Evolutionary conservation across 2,888 invertebrate species (phyloP), one percentile per base, ranked within the genome.

Genomic region (Lacanobia wlatinum): DNA sequence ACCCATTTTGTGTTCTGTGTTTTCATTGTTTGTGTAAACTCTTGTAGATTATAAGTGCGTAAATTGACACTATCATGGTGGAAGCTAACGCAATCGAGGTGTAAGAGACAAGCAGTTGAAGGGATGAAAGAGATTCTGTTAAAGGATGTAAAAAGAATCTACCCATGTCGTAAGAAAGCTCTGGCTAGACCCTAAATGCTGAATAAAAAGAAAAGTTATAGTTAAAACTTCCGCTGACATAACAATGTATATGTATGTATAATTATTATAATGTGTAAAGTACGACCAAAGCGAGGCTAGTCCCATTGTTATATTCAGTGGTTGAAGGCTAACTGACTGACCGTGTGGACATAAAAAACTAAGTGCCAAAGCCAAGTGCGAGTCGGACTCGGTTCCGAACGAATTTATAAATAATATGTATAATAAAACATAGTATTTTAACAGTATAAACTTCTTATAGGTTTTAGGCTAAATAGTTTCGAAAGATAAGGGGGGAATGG

Each of bases 301-400:
- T 53, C 14, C 46, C 59, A 76, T 76, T 73, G 58, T 76, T 76
- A 69, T 52, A 76, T 68, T 52, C 23, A 28, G 5, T 73, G 58
- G 53, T 28, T 70, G 48, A 28, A 40, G 18, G n/a, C 9, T 67
- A 14, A 4, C 21, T 21, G 43, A 76, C 16, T 73, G 67, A 14
- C 55, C 64, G 5, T n/a, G 8, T 34, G 14, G 18, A 56, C 16
- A 6, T 40, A 1, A n/a, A n/a, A n/a, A n/a, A n/a, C n/a, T n/a
- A n/a, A n/a, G n/a, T n/a, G n/a, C n/a, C n/a, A n/a, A n/a, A n/a
- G n/a, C n/a, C n/a, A n/a, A n/a, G n/a, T n/a, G n/a, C n/a, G n/a
- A n/a, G n/a, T n/a, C n/a, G n/a, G n/a, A n/a, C n/a, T n/a, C n/a
- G n/a, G n/a, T n/a, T n/a, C n/a, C n/a, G n/a, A n/a, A n/a, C n/a